A percentile compares a stretch with the other conserved stretches of the same genome.
phyloP scores from a whole-genome alignment of 2,797 vertebrate genomes.

The Sciaenops ocellatus region DNA sequence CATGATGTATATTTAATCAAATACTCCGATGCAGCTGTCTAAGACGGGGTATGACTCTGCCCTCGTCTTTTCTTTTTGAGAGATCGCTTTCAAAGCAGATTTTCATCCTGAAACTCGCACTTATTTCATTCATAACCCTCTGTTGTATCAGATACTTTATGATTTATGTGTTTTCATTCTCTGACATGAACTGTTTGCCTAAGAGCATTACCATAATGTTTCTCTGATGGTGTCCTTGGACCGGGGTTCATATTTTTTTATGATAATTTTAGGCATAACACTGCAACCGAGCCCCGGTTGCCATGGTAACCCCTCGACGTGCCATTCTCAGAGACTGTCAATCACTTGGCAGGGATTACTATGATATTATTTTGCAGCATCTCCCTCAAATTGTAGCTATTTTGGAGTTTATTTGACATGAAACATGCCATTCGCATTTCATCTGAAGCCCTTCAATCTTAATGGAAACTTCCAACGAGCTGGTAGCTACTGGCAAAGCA shows the following conservation, averaged over 20 bases:
- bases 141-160: not conserved
- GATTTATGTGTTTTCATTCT: conserved; percentile 1
- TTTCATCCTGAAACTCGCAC: conserved; percentile 6
- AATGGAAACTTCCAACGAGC: not conserved
- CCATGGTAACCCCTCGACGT: conserved; percentile 58
- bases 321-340: conserved; percentile 58
- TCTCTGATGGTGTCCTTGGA: conserved; percentile 56
- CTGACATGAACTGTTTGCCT: conserved; percentile 22
- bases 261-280: conserved; percentile 54
- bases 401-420: conserved; percentile 13
- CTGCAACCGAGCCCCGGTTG: conserved; percentile 50
- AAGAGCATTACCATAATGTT: conserved; percentile 23
- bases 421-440: conserved; percentile 17
- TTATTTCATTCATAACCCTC: conserved; percentile 1
- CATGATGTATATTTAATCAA: conserved; percentile 42
- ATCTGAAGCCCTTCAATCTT: conserved; percentile 27
- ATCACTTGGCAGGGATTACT: conserved; percentile 50
- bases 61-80: not conserved
- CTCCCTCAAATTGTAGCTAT: conserved; percentile 29
- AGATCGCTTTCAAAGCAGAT: conserved; percentile 6
- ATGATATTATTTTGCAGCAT: conserved; percentile 32
- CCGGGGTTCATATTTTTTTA: conserved; percentile 47
- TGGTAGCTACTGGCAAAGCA: not conserved
- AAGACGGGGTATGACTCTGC: not conserved
- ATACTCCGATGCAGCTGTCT: conserved; percentile 17